Evolutionary conservation across 2,888 invertebrate genomes (phyloP), one percentile per base, ranked within the genome.

Genomic region (Lepetodrilus schrolli): DNA sequence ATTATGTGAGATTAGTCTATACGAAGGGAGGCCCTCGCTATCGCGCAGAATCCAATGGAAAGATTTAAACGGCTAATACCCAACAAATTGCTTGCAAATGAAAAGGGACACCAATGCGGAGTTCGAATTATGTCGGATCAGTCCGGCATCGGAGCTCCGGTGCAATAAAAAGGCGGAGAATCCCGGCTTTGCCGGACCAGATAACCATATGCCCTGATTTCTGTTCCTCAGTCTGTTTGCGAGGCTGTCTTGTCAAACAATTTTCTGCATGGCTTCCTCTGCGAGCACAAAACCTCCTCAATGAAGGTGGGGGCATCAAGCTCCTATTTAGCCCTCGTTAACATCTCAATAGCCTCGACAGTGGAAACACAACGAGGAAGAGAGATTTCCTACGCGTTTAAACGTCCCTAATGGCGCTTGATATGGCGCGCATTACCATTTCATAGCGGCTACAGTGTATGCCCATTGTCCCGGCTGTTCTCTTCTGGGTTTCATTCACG

Each of bases 1-100:
- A 79, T 79, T 78, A 78, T 68, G 70, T 38, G 34, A 72, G 78
- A 80, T 81, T 81, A 79, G 74, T 47, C 49, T 72, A 72, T 51
- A 70, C 73, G 70, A 37, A 43, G 58, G 23, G 51, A 70, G 38
- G 50, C 66, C 70, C 76, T 73, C 72, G 48, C 74, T 79, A 74
- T 77, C 76, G 72, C 37, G 50, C 26, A 65, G 77, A 58, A 78
- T 77, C 76, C 72, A 72, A 51, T 36, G 69, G 69, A 66, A 37
- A 69, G 77, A 74, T 72, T 78, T 77, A 70, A 70, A 66, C 69
- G 70, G 66, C 75, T 83, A 83, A 83, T 83, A 69, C 83, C 82
- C 72, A 77, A 79, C 81, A 83, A 83, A 83, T 83, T 83, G 83
- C 80, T 74, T 82, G 77, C 78, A 75, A 78, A 81, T 79, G 79